phyloP scores from a whole-genome alignment of 2,113 vertebrate genomes.

The Dicerorhinus sumatrensis region DNA sequence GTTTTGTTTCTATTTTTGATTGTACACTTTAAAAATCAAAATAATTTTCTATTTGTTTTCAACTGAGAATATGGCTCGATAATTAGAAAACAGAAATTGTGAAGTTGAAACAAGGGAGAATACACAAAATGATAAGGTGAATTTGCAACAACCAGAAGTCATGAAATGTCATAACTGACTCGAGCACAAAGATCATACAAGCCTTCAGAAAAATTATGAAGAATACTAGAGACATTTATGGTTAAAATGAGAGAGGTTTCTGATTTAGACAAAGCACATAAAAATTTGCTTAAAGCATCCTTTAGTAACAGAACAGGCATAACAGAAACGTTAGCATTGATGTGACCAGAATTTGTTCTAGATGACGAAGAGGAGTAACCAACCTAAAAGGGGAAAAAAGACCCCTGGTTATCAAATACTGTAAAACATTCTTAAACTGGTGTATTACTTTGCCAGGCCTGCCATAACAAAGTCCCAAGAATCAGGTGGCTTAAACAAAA shows the following conservation, averaged over 20 bases:
- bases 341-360: background rate
- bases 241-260: background rate
- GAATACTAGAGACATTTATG: background rate
- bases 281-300: background rate
- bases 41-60: slow-evolving; percentile 3
- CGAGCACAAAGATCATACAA: background rate
- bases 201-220: background rate
- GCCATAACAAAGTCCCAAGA: background rate
- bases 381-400: background rate
- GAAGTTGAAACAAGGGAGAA: background rate
- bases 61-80: background rate
- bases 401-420: background rate
- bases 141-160: background rate
- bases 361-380: background rate
- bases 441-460: background rate
- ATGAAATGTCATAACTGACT: background rate
- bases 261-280: background rate
- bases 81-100: slow-evolving; percentile 15
- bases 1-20: background rate
- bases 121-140: background rate
- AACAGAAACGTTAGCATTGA: background rate
- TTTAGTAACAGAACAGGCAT: background rate
- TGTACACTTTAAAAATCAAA: slow-evolving; percentile 3
- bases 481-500: background rate
- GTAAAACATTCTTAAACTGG: background rate